These are phyloP conservation scores for Chloroceryle aenea DNA, from an alignment of 2,113 vertebrate genomes.

Conservation along the genomic window DNA sequence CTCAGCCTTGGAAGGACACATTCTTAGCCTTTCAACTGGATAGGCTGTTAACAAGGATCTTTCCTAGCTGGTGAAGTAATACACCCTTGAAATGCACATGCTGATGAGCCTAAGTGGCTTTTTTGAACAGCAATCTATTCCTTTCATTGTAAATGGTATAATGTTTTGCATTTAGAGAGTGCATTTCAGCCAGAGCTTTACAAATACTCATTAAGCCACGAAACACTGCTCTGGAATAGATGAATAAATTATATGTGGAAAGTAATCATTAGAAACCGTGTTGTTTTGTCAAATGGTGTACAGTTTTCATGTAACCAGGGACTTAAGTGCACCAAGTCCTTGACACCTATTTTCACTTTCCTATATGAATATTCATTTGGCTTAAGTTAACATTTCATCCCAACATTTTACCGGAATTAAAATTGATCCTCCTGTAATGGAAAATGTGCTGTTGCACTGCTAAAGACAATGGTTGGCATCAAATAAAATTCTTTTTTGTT, in stretches of 20 bases:
- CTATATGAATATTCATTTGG: conserved; percentile 56
- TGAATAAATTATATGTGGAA: conserved; percentile 63
- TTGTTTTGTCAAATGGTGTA: conserved; percentile 45
- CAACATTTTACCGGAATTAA: background rate
- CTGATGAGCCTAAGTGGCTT: conserved; percentile 46
- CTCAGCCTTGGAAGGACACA: conserved; percentile 25
- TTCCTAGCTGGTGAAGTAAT: background rate
- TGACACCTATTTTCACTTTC: conserved; percentile 64
- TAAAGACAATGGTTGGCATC: conserved; percentile 16
- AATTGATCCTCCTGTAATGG: background rate
- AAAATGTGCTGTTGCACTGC: background rate
- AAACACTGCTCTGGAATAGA: conserved; percentile 58
- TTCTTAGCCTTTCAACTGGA: background rate
- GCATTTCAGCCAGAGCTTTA: conserved; percentile 55
- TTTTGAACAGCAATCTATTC: conserved; percentile 43
- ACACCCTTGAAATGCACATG: conserved; percentile 16
- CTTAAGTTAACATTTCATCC: conserved; percentile 35
- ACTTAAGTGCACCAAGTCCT: conserved; percentile 57
- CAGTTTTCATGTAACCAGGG: conserved; percentile 53
- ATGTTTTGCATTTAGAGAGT: conserved; percentile 54
- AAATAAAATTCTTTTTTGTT: conserved; percentile 45
- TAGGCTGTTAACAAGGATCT: background rate
- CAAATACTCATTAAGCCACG: conserved; percentile 41
- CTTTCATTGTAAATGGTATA: conserved; percentile 28
- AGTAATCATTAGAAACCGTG: conserved; percentile 46